These are phyloP conservation scores for Argyra leucocephala DNA, from an alignment of 2,888 invertebrate genomes.

Conservation along the genomic window DNA sequence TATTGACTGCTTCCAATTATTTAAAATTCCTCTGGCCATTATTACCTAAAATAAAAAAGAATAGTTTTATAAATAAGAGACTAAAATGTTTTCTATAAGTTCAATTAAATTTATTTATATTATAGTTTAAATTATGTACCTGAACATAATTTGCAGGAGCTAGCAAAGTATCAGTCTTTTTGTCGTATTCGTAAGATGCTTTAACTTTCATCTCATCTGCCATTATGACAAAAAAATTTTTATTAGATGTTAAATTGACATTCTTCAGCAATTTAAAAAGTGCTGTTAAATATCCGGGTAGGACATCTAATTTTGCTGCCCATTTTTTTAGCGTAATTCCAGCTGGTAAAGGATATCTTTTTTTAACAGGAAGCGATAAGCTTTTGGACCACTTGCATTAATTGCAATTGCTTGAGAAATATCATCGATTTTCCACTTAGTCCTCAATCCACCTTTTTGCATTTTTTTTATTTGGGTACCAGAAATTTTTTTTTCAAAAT, in stretches of 20 bases:
- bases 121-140: constrained; percentile 11
- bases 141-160: constrained; percentile 26
- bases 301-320: constrained; percentile 14
- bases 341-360: background rate
- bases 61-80: background rate
- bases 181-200: constrained; percentile 24
- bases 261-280: constrained; percentile 9
- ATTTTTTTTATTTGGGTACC: background rate
- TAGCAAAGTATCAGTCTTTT: constrained; percentile 23
- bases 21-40: constrained; percentile 26
- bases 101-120: no score
- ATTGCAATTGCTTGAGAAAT: background rate
- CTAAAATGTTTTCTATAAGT: no score
- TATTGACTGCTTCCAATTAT: constrained; percentile 28
- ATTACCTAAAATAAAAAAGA: constrained; percentile 16
- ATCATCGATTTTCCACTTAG: background rate
- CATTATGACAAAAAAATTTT: constrained; percentile 22
- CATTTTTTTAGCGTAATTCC: constrained; percentile 10
- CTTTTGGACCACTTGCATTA: background rate
- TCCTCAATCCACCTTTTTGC: background rate
- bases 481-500: background rate
- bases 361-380: background rate
- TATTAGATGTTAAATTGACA: constrained; percentile 18
- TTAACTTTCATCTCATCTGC: constrained; percentile 28
- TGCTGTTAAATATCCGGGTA: constrained; percentile 10